A percentile compares a stretch with the other conserved stretches of the same genome.
Conservation (phyloP, 2,888 invertebrate species). For the Mythimna loreyi region DNA sequence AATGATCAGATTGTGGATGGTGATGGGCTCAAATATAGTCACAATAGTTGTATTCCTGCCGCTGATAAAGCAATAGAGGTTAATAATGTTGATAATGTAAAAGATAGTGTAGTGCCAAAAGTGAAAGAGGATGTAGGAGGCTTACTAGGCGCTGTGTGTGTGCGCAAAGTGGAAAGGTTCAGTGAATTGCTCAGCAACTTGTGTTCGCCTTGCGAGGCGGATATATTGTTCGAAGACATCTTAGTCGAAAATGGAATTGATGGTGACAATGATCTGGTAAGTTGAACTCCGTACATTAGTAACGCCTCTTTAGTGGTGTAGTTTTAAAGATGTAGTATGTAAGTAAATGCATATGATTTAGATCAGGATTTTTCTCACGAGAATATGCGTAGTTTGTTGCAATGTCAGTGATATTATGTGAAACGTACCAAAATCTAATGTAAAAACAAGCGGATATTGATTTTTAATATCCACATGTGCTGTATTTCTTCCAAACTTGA, state of each 20-base stretch:
- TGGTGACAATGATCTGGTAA: constrained; percentile 78
- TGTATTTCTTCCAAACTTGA: neutral
- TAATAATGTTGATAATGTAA: constrained; percentile 74
- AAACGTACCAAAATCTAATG: constrained; percentile 8
- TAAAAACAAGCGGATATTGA: neutral
- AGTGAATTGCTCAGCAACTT: constrained; percentile 89
- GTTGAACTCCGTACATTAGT: constrained; percentile 58
- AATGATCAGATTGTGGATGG: constrained; percentile 68
- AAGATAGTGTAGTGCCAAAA: constrained; percentile 86
- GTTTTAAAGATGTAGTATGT: neutral
- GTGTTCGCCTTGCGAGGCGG: constrained; percentile 88
- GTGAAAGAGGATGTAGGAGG: constrained; percentile 80
- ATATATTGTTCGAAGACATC: constrained; percentile 86
- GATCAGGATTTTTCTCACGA: neutral
- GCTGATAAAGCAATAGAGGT: constrained; percentile 73
- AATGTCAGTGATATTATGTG: constrained; percentile 18
- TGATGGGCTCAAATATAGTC: constrained; percentile 78
- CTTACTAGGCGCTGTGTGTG: constrained; percentile 87
- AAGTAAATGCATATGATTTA: constrained; percentile 6
- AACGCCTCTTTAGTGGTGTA: neutral
- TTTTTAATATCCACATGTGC: constrained; percentile 13
- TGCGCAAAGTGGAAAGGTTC: constrained; percentile 88
- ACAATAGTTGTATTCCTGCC: constrained; percentile 79
- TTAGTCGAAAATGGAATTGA: constrained; percentile 85
- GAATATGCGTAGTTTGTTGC: constrained; percentile 14